A percentile compares a stretch with the other conserved stretches of the same genome.
These are phyloP conservation scores for Clitarchus hookeri DNA, from an alignment of 2,888 invertebrate genomes.

Conservation along the genomic window DNA sequence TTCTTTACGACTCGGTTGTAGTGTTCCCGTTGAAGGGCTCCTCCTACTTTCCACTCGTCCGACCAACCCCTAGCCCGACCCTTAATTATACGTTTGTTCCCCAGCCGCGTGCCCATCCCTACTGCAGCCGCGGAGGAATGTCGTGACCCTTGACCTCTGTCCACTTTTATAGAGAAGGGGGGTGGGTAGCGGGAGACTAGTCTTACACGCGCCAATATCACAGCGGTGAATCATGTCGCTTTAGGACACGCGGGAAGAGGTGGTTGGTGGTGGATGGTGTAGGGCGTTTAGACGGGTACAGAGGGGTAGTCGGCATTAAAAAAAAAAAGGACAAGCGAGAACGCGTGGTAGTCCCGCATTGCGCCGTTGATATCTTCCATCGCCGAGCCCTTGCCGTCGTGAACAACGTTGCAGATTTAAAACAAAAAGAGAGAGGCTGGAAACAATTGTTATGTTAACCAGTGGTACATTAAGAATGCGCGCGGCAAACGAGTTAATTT, in stretches of 20 bases:
- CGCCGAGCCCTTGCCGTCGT: neutral
- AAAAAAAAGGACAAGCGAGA: neutral
- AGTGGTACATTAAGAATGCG: too few relatives aligned
- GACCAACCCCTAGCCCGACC: neutral
- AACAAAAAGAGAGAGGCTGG: too few relatives aligned
- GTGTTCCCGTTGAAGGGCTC: neutral
- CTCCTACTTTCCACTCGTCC: neutral
- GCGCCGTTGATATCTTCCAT: neutral
- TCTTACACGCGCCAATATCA: neutral
- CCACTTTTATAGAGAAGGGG: neutral
- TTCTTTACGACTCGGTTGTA: neutral
- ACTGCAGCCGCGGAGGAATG: neutral
- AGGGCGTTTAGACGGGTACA: neutral
- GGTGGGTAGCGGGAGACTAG: neutral
- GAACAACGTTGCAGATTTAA: too few relatives aligned
- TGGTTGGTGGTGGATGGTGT: neutral
- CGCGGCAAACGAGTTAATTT: too few relatives aligned
- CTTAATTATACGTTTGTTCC: neutral
- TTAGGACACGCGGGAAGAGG: neutral
- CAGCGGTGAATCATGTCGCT: slow-evolving; percentile 1
- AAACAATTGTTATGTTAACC: too few relatives aligned
- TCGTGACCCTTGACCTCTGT: neutral
- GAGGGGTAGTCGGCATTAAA: neutral
- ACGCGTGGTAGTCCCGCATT: neutral
- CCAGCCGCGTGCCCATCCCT: neutral